phyloP scores from a whole-genome alignment of 2,797 vertebrate genomes.

The Pipistrellus nathusii region DNA sequence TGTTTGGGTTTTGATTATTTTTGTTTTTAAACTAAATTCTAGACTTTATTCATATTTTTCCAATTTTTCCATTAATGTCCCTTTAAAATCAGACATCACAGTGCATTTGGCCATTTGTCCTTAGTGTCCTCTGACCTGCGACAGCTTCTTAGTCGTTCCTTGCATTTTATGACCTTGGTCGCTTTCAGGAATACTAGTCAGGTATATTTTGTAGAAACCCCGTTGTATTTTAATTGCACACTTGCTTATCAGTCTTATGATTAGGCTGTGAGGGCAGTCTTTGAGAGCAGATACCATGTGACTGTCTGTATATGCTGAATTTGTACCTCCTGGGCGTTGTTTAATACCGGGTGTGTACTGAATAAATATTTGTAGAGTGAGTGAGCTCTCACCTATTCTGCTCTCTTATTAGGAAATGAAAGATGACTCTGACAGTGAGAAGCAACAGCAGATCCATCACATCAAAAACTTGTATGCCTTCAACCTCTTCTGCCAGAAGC shows the following conservation, averaged over 20 bases:
- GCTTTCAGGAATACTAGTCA: background rate
- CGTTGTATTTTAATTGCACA: background rate
- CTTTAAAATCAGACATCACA: background rate
- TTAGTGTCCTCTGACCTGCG: background rate
- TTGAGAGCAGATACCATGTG: background rate
- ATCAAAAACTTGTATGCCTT: slow-evolving; percentile 99
- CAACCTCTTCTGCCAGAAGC: slow-evolving; percentile 99
- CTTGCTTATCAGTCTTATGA: background rate
- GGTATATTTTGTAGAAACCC: background rate
- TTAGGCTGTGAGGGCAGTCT: background rate
- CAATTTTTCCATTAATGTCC: background rate
- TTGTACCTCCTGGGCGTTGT: background rate
- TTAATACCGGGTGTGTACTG: background rate
- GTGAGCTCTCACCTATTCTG: background rate
- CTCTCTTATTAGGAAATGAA: slow-evolving; percentile 94
- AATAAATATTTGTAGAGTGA: slow-evolving; percentile 9
- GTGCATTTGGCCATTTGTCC: background rate
- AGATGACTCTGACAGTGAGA: slow-evolving; percentile 98
- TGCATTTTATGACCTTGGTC: background rate
- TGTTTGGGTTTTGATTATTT: background rate
- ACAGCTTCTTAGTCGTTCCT: slow-evolving; percentile 3
- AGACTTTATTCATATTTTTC: slow-evolving; percentile 7
- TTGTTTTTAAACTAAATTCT: slow-evolving; percentile 56
- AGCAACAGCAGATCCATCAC: slow-evolving; percentile 97
- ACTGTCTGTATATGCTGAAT: background rate